These are phyloP conservation scores for Lateolabrax maculatus DNA, from an alignment of 2,797 vertebrate genomes.

Conservation along the genomic window DNA sequence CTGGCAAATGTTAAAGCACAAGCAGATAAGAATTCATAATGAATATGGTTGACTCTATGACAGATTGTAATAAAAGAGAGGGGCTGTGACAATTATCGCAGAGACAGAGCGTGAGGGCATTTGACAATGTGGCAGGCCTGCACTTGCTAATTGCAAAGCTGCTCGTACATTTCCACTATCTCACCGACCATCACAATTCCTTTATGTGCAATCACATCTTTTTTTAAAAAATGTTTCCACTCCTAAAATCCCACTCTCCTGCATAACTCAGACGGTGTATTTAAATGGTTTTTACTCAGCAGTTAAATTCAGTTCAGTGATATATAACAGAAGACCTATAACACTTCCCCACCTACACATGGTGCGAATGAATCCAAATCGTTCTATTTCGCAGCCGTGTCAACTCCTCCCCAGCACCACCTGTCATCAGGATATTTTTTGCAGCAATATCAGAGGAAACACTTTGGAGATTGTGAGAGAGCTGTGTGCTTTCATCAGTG, in stretches of 20 bases:
- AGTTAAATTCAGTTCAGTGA: slow-evolving; percentile 60
- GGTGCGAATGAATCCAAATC: slow-evolving; percentile 79
- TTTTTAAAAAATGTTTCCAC: slow-evolving; percentile 45
- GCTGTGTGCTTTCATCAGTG: slow-evolving; percentile 86
- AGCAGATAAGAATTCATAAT: slow-evolving; percentile 88
- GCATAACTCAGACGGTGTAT: slow-evolving; percentile 36
- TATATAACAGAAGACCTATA: slow-evolving; percentile 74
- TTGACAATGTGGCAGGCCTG: slow-evolving; percentile 79
- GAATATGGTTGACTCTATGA: slow-evolving; percentile 84
- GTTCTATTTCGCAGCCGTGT: slow-evolving; percentile 78
- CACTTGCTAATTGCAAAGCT: slow-evolving; percentile 82
- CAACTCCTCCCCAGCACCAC: slow-evolving; percentile 81
- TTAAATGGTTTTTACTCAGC: slow-evolving; percentile 64
- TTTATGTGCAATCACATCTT: slow-evolving; percentile 60
- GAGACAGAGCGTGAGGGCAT: slow-evolving; percentile 77
- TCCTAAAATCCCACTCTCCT: slow-evolving; percentile 49
- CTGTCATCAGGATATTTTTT: slow-evolving; percentile 84
- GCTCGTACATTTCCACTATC: slow-evolving; percentile 70
- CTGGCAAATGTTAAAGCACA: slow-evolving; percentile 86
- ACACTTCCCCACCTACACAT: slow-evolving; percentile 79
- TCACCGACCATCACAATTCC: slow-evolving; percentile 62
- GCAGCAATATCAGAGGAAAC: slow-evolving; percentile 83
- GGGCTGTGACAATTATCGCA: slow-evolving; percentile 83
- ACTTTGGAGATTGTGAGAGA: slow-evolving; percentile 77
- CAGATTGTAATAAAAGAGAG: slow-evolving; percentile 85